Evolutionary conservation across 2,797 vertebrate genomes (phyloP).

Genomic region (Emys orbicularis): DNA sequence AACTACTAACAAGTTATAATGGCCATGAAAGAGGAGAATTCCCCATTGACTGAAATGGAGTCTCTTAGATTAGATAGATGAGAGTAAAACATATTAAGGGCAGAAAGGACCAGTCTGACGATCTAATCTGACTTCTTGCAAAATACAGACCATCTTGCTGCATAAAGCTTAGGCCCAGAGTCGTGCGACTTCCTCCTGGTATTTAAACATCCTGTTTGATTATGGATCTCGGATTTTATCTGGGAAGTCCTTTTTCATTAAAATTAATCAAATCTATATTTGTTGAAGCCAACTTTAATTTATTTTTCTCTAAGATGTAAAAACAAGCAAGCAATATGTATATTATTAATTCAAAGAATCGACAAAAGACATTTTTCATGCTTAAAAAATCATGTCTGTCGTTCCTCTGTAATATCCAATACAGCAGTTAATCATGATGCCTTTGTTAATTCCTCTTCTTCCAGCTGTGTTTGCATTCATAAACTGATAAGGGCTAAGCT

Average conservation of each 20-base stretch:
- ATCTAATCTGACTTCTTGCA: slow-evolving; percentile 69
- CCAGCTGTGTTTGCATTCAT: slow-evolving; percentile 50
- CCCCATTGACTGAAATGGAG: slow-evolving; percentile 46
- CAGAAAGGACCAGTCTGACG: slow-evolving; percentile 20
- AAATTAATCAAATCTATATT: slow-evolving; percentile 72
- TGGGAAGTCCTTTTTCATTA: slow-evolving; percentile 39
- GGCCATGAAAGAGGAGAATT: slow-evolving; percentile 30
- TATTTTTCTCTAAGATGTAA: slow-evolving; percentile 68
- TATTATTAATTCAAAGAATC: slow-evolving; percentile 47
- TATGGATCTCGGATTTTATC: slow-evolving; percentile 40
- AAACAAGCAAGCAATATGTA: slow-evolving; percentile 75
- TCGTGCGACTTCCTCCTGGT: slow-evolving; percentile 66
- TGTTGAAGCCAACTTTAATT: slow-evolving; percentile 68
- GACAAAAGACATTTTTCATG: neutral
- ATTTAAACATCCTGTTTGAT: neutral
- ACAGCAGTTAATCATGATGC: neutral
- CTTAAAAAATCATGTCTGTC: slow-evolving; percentile 12
- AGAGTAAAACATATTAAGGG: neutral
- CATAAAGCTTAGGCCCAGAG: slow-evolving; percentile 69
- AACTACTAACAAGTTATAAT: slow-evolving; percentile 9
- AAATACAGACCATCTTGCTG: slow-evolving; percentile 62
- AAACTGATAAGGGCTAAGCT: slow-evolving; percentile 46
- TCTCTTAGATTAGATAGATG: slow-evolving; percentile 11
- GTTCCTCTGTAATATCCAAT: neutral
- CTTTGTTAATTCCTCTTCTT: slow-evolving; percentile 51